These are phyloP conservation scores for Champsocephalus gunnari DNA, from an alignment of 2,797 vertebrate genomes.

Conservation along the genomic window DNA sequence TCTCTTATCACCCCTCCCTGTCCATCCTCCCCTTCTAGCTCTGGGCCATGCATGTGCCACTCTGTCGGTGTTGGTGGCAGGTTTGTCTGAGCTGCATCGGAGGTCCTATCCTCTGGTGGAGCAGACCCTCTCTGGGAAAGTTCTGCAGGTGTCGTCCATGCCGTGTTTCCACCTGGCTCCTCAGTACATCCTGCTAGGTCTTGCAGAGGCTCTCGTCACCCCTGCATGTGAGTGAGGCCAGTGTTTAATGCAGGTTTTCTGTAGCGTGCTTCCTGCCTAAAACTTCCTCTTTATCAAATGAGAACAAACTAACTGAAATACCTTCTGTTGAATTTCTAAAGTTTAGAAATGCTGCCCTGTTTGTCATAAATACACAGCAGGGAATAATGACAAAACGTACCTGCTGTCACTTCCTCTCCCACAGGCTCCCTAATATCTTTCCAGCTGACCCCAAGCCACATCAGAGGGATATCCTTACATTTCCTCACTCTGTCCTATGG, in stretches of 20 bases:
- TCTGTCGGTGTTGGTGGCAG: conserved; percentile 87
- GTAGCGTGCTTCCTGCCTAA: neutral
- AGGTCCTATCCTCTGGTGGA: conserved; percentile 87
- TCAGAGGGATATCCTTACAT: conserved; percentile 87
- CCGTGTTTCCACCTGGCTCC: conserved; percentile 89
- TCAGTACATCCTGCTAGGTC: conserved; percentile 92
- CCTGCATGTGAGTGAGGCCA: conserved; percentile 88
- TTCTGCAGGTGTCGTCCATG: conserved; percentile 91
- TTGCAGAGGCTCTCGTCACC: conserved; percentile 92
- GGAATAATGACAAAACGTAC: neutral
- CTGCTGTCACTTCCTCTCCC: conserved; percentile 1
- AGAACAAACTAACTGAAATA: neutral
- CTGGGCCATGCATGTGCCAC: conserved; percentile 88
- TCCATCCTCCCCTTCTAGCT: conserved; percentile 80
- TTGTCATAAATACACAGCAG: neutral
- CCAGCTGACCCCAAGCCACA: conserved; percentile 85
- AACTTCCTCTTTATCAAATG: neutral
- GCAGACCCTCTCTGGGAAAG: conserved; percentile 88
- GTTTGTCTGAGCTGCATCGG: conserved; percentile 89
- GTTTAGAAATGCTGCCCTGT: neutral
- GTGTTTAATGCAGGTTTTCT: neutral
- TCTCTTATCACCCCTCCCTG: conserved; percentile 63
- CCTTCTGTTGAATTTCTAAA: neutral
- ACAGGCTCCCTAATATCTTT: conserved; percentile 89
- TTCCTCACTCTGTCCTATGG: conserved; percentile 89